Conservation (phyloP, 1,140 invertebrate genomes). For the Lysiphlebus fabarum region DNA sequence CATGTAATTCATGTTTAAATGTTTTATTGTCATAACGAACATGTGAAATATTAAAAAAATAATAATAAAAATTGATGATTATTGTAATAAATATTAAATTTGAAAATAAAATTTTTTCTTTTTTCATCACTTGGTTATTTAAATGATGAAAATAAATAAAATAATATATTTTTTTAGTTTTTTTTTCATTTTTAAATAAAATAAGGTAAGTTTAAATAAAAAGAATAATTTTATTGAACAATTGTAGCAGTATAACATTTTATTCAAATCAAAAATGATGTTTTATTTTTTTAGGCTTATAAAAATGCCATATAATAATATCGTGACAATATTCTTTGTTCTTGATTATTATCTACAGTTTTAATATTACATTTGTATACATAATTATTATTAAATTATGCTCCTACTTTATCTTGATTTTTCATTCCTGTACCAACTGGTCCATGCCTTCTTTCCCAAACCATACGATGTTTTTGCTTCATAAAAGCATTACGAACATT, state of each 20-base stretch:
- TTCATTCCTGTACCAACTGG: slow-evolving; percentile 69
- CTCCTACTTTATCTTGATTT: slow-evolving; percentile 16
- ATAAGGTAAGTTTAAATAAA: not conserved
- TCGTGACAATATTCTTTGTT: no score
- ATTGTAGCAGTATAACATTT: slow-evolving; percentile 11
- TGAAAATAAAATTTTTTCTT: slow-evolving; percentile 18
- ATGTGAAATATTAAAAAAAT: slow-evolving; percentile 30
- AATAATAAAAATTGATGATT: slow-evolving; percentile 32
- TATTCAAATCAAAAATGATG: slow-evolving; percentile 8
- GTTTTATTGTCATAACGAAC: slow-evolving; percentile 39
- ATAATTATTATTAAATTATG: slow-evolving; percentile 14
- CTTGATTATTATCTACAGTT: slow-evolving; percentile 25
- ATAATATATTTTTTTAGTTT: not conserved
- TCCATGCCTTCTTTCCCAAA: slow-evolving; percentile 94
- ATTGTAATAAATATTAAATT: slow-evolving; percentile 31
- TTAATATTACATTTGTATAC: slow-evolving; percentile 24
- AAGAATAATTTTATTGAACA: not conserved
- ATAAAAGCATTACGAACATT: slow-evolving; percentile 80
- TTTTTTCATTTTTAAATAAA: not conserved
- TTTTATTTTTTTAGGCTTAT: not conserved
- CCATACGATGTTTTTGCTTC: slow-evolving; percentile 98
- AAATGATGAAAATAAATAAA: slow-evolving; percentile 8
- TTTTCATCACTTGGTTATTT: slow-evolving; percentile 1
- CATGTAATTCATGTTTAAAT: slow-evolving; percentile 22
- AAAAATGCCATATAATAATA: no score